Percentiles rank a stretch among this genome's conserved stretches.
phyloP scores from a whole-genome alignment of 2,113 vertebrate species.

The Entomyzon cyanotis region DNA sequence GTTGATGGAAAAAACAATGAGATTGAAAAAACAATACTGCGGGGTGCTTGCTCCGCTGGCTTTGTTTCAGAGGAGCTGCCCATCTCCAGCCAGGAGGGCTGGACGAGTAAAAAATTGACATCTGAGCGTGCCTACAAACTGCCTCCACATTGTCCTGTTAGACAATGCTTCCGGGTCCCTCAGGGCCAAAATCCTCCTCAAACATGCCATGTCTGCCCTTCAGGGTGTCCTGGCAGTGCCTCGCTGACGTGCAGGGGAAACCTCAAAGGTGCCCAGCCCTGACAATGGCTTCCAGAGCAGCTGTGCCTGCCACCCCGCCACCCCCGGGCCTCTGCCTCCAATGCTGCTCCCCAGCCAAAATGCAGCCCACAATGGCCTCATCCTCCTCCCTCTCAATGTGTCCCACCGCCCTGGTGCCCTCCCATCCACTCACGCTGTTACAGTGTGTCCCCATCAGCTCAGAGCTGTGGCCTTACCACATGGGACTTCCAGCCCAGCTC shows the following conservation, averaged over 20 bases:
- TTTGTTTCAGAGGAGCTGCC: slow-evolving; percentile 7
- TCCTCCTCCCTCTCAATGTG: not conserved
- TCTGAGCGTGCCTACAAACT: slow-evolving; percentile 6
- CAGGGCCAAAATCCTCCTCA: slow-evolving; percentile 1
- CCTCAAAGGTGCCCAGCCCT: slow-evolving; percentile 56
- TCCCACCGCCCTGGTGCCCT: not conserved
- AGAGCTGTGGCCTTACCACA: not conserved
- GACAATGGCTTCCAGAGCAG: slow-evolving; percentile 34
- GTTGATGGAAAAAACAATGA: not conserved
- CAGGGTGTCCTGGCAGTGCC: slow-evolving; percentile 21
- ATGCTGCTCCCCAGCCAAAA: not conserved
- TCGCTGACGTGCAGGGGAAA: slow-evolving; percentile 22
- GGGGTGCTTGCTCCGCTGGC: not conserved
- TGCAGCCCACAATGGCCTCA: not conserved
- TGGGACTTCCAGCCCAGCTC: not conserved
- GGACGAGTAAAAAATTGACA: not conserved
- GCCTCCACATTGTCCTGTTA: slow-evolving; percentile 30
- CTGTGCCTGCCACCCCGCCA: not conserved
- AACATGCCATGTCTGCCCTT: not conserved
- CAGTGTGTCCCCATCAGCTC: not conserved
- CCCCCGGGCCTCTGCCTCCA: not conserved
- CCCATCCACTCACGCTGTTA: not conserved
- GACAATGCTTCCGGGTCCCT: slow-evolving; percentile 54
- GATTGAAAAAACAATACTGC: not conserved
- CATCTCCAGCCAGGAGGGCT: not conserved